Base-by-base conservation (phyloP, 2,113 vertebrate genomes). In the Rhea pennata region DNA sequence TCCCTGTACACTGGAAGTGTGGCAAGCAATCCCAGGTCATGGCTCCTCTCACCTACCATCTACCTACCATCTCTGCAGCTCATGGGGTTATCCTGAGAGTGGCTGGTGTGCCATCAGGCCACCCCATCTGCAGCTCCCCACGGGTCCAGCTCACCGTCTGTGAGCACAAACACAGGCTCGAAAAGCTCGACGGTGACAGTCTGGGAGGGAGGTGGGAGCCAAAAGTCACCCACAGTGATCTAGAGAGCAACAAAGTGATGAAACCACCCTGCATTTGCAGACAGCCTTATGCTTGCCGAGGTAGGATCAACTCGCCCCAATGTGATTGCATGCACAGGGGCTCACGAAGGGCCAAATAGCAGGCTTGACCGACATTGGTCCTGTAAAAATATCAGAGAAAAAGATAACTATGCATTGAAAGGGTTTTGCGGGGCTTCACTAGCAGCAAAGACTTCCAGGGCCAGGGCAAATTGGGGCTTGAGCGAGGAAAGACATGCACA, bases 81-180 rank as follows among this genome's bases (percentile, higher is more conserved):
- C 2, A 0, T 15, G 27, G 42, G 54, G 12, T n/a, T 26, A 48
- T 6, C 50, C 27, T 8, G 36, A 79, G 21, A 56, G 76, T 56
- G 46, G 23, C 76, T 86, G 46, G 7, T 1, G 3, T 22, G 42
- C 56, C 9, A 0, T 29, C 8, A 15, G 36, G 46, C 1, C 1
- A n/a, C n/a, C 33, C 54, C 69, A 33, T 12, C 48, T 22, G 20
- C 15, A 17, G 8, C n/a, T 7, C 15, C n/a, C 54, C n/a, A 22
- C 0, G 0, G 84, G 26, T 46, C 26, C 61, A 82, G 5, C 23
- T 62, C 5, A 0, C 46, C 72, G 53, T 2, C 42, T 12, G 20
- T 20, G 21, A 15, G 21, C 1, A 1, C 20, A 81, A 88, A 65
- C n/a, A 44, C n/a, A 7, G n/a, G n/a, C 50, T 90, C 58, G 62